Evolutionary conservation across 1,140 invertebrate genomes (phyloP), one percentile per base, ranked within the genome.

Genomic region (Dufourea novaeangliae): DNA sequence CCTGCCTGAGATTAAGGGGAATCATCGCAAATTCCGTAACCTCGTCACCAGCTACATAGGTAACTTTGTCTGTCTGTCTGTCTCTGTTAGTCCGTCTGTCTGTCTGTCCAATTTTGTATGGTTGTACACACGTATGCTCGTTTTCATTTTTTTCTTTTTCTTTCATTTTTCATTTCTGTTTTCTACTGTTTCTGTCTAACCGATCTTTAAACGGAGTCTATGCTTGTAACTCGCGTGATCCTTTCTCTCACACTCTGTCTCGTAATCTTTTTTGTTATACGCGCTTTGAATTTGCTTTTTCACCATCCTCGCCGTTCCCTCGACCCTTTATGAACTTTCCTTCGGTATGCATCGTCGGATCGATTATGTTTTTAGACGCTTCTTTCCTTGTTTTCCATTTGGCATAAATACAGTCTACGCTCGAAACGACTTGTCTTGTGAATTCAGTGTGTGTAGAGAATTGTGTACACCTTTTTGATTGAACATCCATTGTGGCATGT

Each of bases 41-140:
- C 95, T 98, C 94, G 97, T 98, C 94, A 97, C 97, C 94, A 98
- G 97, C 94, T 98, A 97, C 92, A 98, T 98, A 97, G 97, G 97
- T 98, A 98, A 95, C 90, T 88, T 79, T 88, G 75, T 89, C 86
- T 89, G 83, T 91, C 83, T 90, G 88, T 88, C 85, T 88, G 86
- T 85, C 80, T 74, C 50, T 87, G 75, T 86, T 76, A 81, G 62
- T 87, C 82, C 66, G 46, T n/a, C 27, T 32, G 14, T 57, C 54
- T 32, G 71, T 86, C 78, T 83, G 59, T 87, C 83, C 68, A 86
- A 81, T 84, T 79, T 75, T 81, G 57, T 80, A 80, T 78, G 57
- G 56, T 74, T 79, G 75, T 77, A 69, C 14, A n/a, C 22, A 39
- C 44, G 74, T 83, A 83, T 80, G 71, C 84, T 57, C n/a, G 29